Evolutionary conservation across 2,113 vertebrate species (phyloP).

Genomic region (Solenodon paradoxus): DNA sequence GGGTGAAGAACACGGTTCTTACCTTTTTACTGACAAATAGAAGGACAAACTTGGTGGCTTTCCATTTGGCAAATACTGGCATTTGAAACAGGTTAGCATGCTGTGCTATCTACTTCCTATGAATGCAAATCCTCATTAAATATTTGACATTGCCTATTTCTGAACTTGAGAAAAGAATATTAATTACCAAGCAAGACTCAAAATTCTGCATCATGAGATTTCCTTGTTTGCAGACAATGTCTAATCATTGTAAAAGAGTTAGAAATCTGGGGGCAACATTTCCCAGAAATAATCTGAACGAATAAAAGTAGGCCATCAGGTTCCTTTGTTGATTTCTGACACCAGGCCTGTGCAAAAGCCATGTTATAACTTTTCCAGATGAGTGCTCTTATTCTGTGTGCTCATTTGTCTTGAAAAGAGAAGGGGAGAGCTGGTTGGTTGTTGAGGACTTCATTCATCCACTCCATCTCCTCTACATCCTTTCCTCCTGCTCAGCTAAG

Average conservation of each 20-base stretch:
- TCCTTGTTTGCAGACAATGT: neutral
- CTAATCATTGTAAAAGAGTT: neutral
- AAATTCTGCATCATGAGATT: neutral
- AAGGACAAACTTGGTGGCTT: neutral
- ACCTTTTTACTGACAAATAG: neutral
- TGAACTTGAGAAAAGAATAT: neutral
- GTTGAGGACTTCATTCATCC: neutral
- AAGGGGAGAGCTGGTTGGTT: neutral
- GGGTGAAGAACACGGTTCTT: neutral
- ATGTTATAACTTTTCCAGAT: neutral
- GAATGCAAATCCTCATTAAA: neutral
- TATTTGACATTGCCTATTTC: neutral
- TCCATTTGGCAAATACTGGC: neutral
- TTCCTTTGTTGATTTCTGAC: neutral
- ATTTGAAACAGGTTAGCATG: neutral
- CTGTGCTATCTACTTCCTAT: neutral
- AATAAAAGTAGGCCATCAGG: neutral
- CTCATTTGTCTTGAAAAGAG: neutral
- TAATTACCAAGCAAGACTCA: neutral
- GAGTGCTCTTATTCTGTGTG: fast-evolving
- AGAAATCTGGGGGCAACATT: neutral
- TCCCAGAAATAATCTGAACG: neutral
- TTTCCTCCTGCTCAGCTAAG: neutral
- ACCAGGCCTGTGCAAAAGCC: neutral
- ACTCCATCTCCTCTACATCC: neutral